phyloP scores from a whole-genome alignment of 2,113 vertebrate species.

The Pomatorhinus ruficollis region DNA sequence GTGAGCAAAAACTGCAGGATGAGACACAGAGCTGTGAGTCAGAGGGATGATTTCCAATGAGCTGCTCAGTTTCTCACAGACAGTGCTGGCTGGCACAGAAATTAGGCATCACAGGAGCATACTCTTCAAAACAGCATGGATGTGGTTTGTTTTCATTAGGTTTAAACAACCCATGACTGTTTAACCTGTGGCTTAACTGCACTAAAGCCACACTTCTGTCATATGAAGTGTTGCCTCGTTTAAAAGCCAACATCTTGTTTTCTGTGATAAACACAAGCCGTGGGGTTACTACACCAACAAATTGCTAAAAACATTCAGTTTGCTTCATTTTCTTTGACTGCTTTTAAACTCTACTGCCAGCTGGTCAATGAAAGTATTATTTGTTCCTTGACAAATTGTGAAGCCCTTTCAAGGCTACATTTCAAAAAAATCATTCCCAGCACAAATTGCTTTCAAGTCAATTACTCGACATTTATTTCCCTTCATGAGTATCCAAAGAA shows the following conservation, averaged over 20 bases:
- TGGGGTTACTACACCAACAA: not conserved
- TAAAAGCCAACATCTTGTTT: not conserved
- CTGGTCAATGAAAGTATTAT: not conserved
- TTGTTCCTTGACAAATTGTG: not conserved
- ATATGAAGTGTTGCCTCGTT: not conserved
- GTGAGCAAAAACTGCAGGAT: not conserved
- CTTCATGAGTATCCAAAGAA: not conserved
- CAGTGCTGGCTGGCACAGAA: not conserved
- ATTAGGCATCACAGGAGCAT: not conserved
- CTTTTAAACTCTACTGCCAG: not conserved
- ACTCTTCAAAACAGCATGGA: not conserved
- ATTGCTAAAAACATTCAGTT: not conserved
- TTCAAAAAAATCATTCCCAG: conserved; percentile 5
- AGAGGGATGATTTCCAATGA: not conserved
- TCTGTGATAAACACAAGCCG: not conserved
- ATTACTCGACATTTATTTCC: not conserved
- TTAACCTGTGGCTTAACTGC: not conserved
- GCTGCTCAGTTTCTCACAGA: not conserved
- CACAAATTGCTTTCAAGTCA: not conserved
- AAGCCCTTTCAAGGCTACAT: not conserved
- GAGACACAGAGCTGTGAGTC: not conserved
- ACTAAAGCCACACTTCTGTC: not conserved
- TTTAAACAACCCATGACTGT: not conserved
- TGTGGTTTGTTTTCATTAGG: not conserved
- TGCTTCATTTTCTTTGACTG: not conserved